Conservation (phyloP, 2,888 invertebrate genomes). For the Eupithecia exiguata region DNA sequence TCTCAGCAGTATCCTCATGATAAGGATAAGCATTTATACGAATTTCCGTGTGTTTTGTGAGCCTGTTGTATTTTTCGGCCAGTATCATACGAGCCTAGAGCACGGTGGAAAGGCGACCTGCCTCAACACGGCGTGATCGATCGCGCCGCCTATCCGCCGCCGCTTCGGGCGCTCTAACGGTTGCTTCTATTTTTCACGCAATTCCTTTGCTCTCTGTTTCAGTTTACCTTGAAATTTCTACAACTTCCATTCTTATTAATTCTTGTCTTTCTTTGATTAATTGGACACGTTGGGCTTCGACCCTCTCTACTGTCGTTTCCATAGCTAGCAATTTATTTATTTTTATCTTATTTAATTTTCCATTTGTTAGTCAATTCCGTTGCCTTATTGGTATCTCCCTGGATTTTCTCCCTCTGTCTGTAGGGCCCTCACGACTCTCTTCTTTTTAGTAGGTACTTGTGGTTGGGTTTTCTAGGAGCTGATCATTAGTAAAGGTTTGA, state of each 20-base stretch:
- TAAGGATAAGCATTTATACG: neutral
- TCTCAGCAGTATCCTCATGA: neutral
- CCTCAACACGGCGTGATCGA: constrained; percentile 75
- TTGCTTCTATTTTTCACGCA: constrained; percentile 52
- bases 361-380: neutral
- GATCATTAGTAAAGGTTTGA: neutral
- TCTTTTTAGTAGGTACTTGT: neutral
- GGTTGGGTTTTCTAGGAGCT: neutral
- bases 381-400: neutral
- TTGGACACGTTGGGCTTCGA: neutral
- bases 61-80: constrained; percentile 12
- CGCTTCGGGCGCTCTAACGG: constrained; percentile 59
- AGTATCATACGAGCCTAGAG: constrained; percentile 23
- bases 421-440: neutral
- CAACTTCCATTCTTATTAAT: constrained; percentile 31
- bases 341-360: neutral
- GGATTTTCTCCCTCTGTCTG: neutral
- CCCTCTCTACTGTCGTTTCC: neutral
- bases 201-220: constrained; percentile 25
- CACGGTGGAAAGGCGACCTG: constrained; percentile 68
- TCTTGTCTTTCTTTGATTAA: neutral
- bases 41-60: neutral
- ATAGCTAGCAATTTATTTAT: neutral
- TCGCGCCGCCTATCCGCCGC: constrained; percentile 63
- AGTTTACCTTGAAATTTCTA: constrained; percentile 34